These are phyloP conservation scores for Euwallacea similis DNA, from an alignment of 1,140 invertebrate species.

Conservation along the genomic window DNA sequence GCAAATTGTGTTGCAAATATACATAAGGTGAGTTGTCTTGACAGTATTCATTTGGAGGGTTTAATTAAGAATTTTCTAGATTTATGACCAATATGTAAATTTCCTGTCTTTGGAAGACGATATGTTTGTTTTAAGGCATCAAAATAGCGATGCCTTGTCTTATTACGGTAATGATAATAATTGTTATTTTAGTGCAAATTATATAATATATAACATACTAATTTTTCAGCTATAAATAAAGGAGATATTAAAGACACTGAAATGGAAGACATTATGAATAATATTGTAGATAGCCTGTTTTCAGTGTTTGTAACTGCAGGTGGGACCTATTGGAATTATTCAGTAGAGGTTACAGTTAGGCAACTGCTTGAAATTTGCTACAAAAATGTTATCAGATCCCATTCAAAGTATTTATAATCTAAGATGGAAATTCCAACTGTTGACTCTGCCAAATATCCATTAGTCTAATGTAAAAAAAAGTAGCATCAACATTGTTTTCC, in stretches of 20 bases:
- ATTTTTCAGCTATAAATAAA: constrained; percentile 81
- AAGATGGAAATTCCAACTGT: neutral
- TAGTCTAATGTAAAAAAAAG: neutral
- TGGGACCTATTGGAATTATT: constrained; percentile 41
- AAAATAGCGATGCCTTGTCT: constrained; percentile 86
- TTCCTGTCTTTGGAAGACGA: constrained; percentile 99
- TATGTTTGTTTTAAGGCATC: constrained; percentile 91
- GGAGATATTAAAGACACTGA: constrained; percentile 94
- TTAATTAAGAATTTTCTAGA: constrained; percentile 53
- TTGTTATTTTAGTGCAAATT: constrained; percentile 25
- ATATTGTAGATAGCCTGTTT: constrained; percentile 94
- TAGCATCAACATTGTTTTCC: constrained; percentile 25
- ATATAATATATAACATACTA: constrained; percentile 2
- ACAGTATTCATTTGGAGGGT: constrained; percentile 15
- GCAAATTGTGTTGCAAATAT: constrained; percentile 87
- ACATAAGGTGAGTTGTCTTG: constrained; percentile 69
- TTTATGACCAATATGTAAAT: constrained; percentile 97
- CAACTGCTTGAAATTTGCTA: too few relatives aligned
- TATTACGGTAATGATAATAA: constrained; percentile 78
- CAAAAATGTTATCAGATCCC: too few relatives aligned
- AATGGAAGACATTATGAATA: constrained; percentile 94
- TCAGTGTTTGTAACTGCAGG: constrained; percentile 96
- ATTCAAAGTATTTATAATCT: neutral
- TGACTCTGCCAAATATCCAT: neutral
- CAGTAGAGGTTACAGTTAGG: too few relatives aligned